phyloP scores from a whole-genome alignment of 2,797 vertebrate genomes.

The Sphenodon punctatus region DNA sequence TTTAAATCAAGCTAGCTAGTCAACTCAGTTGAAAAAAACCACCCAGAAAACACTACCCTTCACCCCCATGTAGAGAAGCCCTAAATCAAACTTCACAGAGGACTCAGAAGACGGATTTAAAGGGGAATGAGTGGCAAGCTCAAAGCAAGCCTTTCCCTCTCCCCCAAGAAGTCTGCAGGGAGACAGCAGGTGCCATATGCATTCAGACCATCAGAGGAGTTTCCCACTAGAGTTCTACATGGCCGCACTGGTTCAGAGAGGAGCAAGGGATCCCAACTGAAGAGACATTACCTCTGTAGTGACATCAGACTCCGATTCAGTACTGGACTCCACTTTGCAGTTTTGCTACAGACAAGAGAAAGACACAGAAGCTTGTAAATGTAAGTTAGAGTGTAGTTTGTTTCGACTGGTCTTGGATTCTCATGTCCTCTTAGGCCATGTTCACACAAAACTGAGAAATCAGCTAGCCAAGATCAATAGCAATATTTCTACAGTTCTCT shows the following conservation, averaged over 20 bases:
- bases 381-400: no score
- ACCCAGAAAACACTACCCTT: no score
- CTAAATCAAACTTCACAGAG: not conserved
- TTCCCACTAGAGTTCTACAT: not conserved
- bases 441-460: no score
- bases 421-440: no score
- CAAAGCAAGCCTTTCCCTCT: not conserved
- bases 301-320: constrained; percentile 83
- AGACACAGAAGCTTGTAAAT: not conserved
- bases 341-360: constrained; percentile 71
- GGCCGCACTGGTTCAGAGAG: not conserved
- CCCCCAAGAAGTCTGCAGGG: fast-evolving
- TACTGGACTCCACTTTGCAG: constrained; percentile 84
- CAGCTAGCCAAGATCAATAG: no score
- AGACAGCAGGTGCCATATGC: not conserved
- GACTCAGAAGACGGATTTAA: not conserved
- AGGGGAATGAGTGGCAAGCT: no score
- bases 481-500: no score
- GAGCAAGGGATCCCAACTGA: not conserved
- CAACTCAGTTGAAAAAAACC: no score
- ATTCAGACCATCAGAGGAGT: not conserved
- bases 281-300: constrained; percentile 72
- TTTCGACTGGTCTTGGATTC: no score
- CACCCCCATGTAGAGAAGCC: no score
- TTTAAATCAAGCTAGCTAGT: not conserved